phyloP scores from a whole-genome alignment of 2,797 vertebrate species.

The Leptodactylus fallax region DNA sequence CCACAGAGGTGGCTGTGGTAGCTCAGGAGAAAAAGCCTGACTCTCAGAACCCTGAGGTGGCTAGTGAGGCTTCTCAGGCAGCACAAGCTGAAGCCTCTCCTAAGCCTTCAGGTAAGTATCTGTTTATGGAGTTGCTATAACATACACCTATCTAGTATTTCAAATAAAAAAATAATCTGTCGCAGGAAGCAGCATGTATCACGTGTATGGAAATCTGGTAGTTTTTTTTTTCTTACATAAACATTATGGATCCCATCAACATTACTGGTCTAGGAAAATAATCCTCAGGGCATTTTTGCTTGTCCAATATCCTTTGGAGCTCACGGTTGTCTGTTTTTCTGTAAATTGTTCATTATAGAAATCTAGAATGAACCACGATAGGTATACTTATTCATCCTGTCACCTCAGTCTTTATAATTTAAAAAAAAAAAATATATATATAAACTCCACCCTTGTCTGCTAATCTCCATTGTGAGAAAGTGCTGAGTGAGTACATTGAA shows the following conservation, averaged over 20 bases:
- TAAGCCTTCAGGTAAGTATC: constrained; percentile 79
- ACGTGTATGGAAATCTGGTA: background rate
- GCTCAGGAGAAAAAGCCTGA: constrained; percentile 67
- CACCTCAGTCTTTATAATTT: background rate
- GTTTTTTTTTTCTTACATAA: no score
- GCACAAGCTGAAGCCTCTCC: constrained; percentile 68
- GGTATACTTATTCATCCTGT: no score
- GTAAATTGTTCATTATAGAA: no score
- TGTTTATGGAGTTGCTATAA: background rate
- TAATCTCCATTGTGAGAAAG: constrained; percentile 18
- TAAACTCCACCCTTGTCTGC: background rate
- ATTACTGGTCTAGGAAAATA: no score
- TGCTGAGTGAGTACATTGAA: constrained; percentile 25
- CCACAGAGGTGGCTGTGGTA: constrained; percentile 68
- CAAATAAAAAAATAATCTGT: background rate
- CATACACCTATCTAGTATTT: background rate
- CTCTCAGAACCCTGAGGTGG: constrained; percentile 66
- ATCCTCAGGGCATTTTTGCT: no score
- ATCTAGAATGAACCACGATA: no score
- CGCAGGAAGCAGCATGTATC: background rate
- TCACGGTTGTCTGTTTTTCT: no score
- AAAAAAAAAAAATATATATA: background rate
- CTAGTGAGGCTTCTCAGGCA: constrained; percentile 71
- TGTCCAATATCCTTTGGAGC: no score
- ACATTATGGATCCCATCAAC: no score